phyloP scores from a whole-genome alignment of 1,140 invertebrate genomes.

The Adelges cooleyi region DNA sequence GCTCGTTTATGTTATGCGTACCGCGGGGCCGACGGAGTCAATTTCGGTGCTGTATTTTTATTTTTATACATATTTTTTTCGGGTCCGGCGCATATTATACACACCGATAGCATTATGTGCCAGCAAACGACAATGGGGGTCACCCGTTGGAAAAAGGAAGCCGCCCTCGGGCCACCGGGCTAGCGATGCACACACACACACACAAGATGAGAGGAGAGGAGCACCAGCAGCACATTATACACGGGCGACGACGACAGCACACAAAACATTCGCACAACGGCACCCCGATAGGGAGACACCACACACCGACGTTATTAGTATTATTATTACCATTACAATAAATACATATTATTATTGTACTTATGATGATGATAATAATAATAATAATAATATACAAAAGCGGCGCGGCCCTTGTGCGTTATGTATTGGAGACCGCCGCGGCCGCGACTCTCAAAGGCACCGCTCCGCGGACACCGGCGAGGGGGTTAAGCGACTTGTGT shows the following conservation, averaged over 20 bases:
- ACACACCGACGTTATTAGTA: conserved; percentile 1
- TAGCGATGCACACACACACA: neutral
- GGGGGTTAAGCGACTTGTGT: too few species aligned
- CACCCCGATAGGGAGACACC: too few species aligned
- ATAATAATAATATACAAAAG: too few species aligned
- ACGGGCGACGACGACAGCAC: neutral
- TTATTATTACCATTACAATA: neutral
- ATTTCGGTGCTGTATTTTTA: conserved; percentile 18
- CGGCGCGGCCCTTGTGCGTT: too few species aligned
- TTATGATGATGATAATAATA: too few species aligned
- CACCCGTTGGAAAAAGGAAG: conserved; percentile 16
- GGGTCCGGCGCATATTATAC: conserved; percentile 8
- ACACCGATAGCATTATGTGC: neutral
- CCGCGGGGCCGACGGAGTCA: conserved; percentile 1
- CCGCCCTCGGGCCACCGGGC: conserved; percentile 12
- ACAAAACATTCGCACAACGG: neutral
- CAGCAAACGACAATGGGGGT: neutral
- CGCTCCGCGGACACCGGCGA: too few species aligned
- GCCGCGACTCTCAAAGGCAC: too few species aligned
- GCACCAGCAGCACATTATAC: neutral
- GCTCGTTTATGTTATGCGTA: neutral
- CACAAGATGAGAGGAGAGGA: too few species aligned
- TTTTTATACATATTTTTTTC: too few species aligned
- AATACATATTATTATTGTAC: too few species aligned
- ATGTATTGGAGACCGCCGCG: too few species aligned